phyloP scores from a whole-genome alignment of 2,888 invertebrate species.

The Cotesia congregata region DNA sequence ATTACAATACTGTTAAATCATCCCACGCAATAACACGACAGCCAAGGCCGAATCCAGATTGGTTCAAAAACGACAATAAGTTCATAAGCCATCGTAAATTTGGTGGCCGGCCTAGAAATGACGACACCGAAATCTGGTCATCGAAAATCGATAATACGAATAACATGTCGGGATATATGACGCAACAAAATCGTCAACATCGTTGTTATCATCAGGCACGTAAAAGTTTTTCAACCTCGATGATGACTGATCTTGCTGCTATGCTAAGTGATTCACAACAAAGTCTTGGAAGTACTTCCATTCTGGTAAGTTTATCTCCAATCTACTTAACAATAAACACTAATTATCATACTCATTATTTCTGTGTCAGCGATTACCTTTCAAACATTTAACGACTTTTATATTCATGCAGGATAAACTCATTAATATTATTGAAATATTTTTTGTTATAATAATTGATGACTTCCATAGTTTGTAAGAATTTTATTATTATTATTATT shows the following conservation, averaged over 20 bases:
- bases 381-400: neutral
- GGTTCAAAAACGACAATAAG: constrained; percentile 61
- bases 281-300: constrained; percentile 62
- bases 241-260: constrained; percentile 61
- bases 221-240: constrained; percentile 63
- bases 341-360: constrained; percentile 8
- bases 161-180: constrained; percentile 54
- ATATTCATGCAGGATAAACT: neutral
- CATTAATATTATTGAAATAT: neutral
- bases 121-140: constrained; percentile 61
- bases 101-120: constrained; percentile 60
- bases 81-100: constrained; percentile 62
- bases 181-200: constrained; percentile 55
- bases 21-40: constrained; percentile 61
- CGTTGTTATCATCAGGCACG: constrained; percentile 61
- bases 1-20: constrained; percentile 61
- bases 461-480: neutral
- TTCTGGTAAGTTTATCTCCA: constrained; percentile 58
- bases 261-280: constrained; percentile 63
- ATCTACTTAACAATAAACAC: neutral
- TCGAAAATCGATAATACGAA: constrained; percentile 55
- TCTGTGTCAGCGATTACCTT: neutral
- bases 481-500: neutral
- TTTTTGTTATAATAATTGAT: neutral
- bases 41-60: constrained; percentile 63